Evolutionary conservation across 2,113 vertebrate species (phyloP), one percentile per base, ranked within the genome.

Genomic region (Miniopterus natalensis): DNA sequence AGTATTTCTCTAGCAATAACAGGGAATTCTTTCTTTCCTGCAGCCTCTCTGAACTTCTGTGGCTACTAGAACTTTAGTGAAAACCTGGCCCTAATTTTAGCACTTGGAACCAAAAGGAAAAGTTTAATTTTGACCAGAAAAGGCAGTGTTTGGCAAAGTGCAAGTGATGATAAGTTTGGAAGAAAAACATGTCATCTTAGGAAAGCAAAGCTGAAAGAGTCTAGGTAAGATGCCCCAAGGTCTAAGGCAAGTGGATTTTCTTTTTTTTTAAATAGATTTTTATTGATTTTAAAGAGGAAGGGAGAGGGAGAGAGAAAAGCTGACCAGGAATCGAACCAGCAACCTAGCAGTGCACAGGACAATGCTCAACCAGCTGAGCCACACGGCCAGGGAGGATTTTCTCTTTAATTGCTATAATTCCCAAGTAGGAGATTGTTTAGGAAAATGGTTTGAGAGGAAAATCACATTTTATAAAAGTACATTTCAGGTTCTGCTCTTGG

Each of bases 51-150:
- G 68, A 47, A 65, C 55, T 71, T n/a, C 84, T 75, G 49, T 45
- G 66, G 49, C 68, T 86, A 36, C 53, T 70, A 45, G 75, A 45
- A 92, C 40, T 88, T 84, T 74, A 70, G 77, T 94, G 14, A 95
- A 96, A 96, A 90, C n/a, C 45, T 87, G 36, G 57, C 61, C 31
- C 70, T 15, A 83, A 63, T 92, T 94, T 95, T 86, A 93, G 53
- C 77, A 5, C 74, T 91, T 84, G 1, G 3, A 86, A 78, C 20
- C 47, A 78, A 83, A 95, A 94, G 20, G 42, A 31, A 66, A 84
- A 63, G 57, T 92, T 95, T 88, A 55, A 61, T 81, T 93, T 80
- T 87, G 27, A 86, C 75, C 57, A 61, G 90, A 94, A 90, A 92
- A 93, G 42, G 27, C 66, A 78, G 8, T 73, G 51, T 25, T 66